Evolutionary conservation across 2,113 vertebrate genomes (phyloP).

Genomic region (Scalopus aquaticus): DNA sequence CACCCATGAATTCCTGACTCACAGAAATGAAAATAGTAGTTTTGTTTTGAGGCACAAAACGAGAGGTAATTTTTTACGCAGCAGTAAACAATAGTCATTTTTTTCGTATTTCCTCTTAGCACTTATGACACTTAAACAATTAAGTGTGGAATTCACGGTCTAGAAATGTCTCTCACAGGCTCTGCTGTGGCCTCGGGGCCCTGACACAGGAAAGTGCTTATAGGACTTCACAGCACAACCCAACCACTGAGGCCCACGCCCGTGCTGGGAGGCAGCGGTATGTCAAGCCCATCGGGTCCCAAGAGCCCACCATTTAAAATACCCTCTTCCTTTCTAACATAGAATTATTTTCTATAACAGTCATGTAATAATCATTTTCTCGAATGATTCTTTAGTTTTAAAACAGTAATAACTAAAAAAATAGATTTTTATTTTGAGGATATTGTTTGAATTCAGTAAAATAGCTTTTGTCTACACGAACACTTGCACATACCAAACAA

Average conservation of each 20-base stretch:
- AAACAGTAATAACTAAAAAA: background rate
- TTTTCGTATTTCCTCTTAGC: no score
- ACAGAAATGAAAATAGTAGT: no score
- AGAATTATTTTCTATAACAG: background rate
- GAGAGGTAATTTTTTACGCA: no score
- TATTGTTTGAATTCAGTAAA: background rate
- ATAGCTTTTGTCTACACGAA: background rate
- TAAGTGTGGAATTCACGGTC: no score
- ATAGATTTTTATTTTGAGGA: background rate
- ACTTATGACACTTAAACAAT: no score
- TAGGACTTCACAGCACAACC: no score
- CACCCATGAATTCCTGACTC: no score
- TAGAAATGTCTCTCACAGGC: no score
- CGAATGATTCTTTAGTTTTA: background rate
- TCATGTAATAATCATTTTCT: background rate
- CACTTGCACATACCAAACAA: background rate
- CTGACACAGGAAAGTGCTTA: no score
- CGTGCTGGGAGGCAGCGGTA: accelerated
- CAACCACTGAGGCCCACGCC: accelerated
- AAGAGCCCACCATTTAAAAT: background rate
- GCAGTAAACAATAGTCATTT: no score
- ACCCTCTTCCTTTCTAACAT: background rate
- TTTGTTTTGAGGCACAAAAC: no score
- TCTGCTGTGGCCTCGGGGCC: no score
- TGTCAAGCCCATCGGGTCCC: background rate